Evolutionary conservation across 2,113 vertebrate genomes (phyloP), one percentile per base, ranked within the genome.

Genomic region (Engystomops pustulosus): DNA sequence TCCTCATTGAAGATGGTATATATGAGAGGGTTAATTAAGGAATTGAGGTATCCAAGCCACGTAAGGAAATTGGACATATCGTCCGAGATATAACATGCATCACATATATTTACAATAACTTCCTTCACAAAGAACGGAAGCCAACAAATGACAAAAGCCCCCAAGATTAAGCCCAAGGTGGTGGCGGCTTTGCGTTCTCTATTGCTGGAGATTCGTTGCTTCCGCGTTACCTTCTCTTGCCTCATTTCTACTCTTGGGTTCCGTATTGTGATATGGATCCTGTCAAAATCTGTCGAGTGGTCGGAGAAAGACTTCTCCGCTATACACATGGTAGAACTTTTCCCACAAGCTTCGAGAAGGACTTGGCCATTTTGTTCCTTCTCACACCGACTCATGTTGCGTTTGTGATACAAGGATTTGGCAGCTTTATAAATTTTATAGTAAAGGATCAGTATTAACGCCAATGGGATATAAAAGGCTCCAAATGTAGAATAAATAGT

Each of bases 1-100:
- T 99, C 98, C 91, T 99, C 97, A 87, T 99, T 99, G 89, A 99
- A 99, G 87, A 99, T 96, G 76, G 97, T 99, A 89, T 99, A 99
- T 90, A 99, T 98, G 81, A 99, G 92, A 18, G 98, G 98, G 88
- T 99, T 99, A 89, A 99, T 97, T 67, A 99, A 95, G 4, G 98
- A 99, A 92, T 99, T 99, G 83, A 99, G 92, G 88, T 99, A 99
- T 20, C 98, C 98, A 89, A 99, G 89, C 98, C 98, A 99, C 3
- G 97, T 93, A 85, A 99, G 93, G 90, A 99, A 98, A 90, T 98
- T 97, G 71, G 95, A 94, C 91, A 97, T 94, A 89, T 96, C 94
- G 85, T 91, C 90, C n/a, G 96, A 98, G 86, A 94, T 95, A 51
- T 90, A 93, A 88, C 97, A 99, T 51, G 91, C 92, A 83, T 90